A percentile compares a stretch with the other conserved stretches of the same genome.
These are phyloP conservation scores for Apamea monoglypha DNA, from an alignment of 2,888 invertebrate species.

Conservation along the genomic window DNA sequence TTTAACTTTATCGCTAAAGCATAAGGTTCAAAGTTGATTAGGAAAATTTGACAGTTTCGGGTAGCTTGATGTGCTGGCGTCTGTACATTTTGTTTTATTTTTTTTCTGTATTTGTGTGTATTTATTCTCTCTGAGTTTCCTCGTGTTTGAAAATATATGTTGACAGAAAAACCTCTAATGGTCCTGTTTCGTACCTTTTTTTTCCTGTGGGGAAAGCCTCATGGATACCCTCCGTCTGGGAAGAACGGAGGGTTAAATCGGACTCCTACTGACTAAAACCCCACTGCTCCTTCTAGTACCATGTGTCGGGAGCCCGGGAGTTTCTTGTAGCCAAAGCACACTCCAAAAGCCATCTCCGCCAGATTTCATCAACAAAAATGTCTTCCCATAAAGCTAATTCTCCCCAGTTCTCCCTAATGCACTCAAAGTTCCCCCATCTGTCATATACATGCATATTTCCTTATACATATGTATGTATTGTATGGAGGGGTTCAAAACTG, in stretches of 20 bases:
- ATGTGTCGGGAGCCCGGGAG: no score
- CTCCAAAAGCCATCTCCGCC: not conserved
- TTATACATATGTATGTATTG: conserved; percentile 21
- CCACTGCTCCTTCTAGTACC: no score
- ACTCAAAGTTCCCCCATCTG: not conserved
- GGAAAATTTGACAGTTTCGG: no score
- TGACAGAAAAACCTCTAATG: not conserved
- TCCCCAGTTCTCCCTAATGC: conserved; percentile 9
- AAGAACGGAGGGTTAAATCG: no score
- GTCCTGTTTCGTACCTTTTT: not conserved
- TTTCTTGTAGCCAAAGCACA: not conserved
- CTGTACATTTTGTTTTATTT: no score
- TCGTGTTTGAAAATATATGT: not conserved
- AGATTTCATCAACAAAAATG: not conserved
- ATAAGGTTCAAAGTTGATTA: no score
- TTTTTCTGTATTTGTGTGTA: no score
- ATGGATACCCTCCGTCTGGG: no score
- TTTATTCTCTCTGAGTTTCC: not conserved
- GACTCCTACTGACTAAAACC: no score
- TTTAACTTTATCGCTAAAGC: no score
- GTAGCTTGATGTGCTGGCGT: no score
- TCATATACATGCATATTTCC: not conserved
- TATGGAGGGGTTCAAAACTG: conserved; percentile 55
- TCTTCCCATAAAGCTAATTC: not conserved
- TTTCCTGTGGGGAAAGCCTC: no score